Evolutionary conservation across 2,888 invertebrate genomes (phyloP).

Genomic region (Parasteatoda lunata): DNA sequence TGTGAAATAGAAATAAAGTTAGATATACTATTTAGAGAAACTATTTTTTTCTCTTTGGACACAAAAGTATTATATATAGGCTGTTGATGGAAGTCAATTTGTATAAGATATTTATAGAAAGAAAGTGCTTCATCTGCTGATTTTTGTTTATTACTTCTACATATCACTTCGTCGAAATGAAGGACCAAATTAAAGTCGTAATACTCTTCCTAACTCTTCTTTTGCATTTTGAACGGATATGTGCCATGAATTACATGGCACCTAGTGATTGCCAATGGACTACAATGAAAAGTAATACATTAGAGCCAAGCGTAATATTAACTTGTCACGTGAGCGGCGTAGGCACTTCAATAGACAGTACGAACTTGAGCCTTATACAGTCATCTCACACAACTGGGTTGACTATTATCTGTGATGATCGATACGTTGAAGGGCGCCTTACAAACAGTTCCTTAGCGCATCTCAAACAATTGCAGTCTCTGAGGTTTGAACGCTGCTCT

Average conservation of each 20-base stretch:
- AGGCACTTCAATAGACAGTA: constrained; percentile 86
- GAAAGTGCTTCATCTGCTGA: neutral
- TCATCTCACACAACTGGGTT: constrained; percentile 87
- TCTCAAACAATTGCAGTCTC: constrained; percentile 83
- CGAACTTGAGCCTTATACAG: constrained; percentile 90
- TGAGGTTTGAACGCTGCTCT: constrained; percentile 86
- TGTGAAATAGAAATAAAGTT: constrained; percentile 5
- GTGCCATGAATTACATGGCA: constrained; percentile 48
- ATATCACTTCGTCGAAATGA: constrained; percentile 51
- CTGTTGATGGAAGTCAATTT: neutral
- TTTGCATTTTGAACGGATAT: constrained; percentile 15
- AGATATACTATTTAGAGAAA: constrained; percentile 13
- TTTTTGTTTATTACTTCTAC: constrained; percentile 13
- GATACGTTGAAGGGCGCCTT: constrained; percentile 69
- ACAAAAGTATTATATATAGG: neutral
- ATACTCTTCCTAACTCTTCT: constrained; percentile 15
- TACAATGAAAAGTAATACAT: constrained; percentile 12
- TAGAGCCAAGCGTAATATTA: constrained; percentile 80
- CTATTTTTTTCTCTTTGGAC: constrained; percentile 18
- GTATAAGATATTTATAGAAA: constrained; percentile 2
- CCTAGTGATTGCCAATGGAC: constrained; percentile 67
- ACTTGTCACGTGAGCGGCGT: constrained; percentile 82
- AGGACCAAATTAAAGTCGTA: constrained; percentile 55
- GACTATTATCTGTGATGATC: constrained; percentile 80
- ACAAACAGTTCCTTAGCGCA: constrained; percentile 71